Conservation (phyloP, 2,888 invertebrate species). For the Pristionchus japonicus region DNA sequence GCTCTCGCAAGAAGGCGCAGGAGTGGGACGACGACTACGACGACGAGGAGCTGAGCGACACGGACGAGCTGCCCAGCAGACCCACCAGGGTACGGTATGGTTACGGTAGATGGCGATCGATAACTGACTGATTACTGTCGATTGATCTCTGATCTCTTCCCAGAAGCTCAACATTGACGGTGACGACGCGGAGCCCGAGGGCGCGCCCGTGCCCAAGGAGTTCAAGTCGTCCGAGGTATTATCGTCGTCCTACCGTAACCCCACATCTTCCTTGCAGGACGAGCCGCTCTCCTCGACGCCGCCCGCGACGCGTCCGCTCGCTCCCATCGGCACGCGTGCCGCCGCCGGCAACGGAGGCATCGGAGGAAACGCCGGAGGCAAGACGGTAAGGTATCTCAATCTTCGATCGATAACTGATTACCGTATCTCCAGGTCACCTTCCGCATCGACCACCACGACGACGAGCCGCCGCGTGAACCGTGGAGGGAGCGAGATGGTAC, state of each 20-base stretch:
- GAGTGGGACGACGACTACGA: conserved; percentile 43
- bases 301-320: background rate
- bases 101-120: background rate
- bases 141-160: conserved; percentile 16
- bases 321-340: background rate
- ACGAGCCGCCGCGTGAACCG: background rate
- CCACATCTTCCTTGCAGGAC: background rate
- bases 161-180: conserved; percentile 37
- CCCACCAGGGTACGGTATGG: conserved; percentile 27
- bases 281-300: background rate
- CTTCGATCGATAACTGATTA: background rate
- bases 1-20: conserved; percentile 26
- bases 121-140: background rate
- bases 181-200: background rate
- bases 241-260: too few species aligned
- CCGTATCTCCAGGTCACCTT: conserved; percentile 28
- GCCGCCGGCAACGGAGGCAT: background rate
- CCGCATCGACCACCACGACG: background rate
- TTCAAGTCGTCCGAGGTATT: conserved; percentile 14
- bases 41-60: conserved; percentile 27
- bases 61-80: conserved; percentile 26
- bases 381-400: background rate
- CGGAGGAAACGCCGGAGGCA: too few species aligned
- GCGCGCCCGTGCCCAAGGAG: background rate
- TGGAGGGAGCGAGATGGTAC: conserved; percentile 3